Base-by-base conservation (phyloP, 1,140 invertebrate genomes). In the Papilio xuthus region DNA sequence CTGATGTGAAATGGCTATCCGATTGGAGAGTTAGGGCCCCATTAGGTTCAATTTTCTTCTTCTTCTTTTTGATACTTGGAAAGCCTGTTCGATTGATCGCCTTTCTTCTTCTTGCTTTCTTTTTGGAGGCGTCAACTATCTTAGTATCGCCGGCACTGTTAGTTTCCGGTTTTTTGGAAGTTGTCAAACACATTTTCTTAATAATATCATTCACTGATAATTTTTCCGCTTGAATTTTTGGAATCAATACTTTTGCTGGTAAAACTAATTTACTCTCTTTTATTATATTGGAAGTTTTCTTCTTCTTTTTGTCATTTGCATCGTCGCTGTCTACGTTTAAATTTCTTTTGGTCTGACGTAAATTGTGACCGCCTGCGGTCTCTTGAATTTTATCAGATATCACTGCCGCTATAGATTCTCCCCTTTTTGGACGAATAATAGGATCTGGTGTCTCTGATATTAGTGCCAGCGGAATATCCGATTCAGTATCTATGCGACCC, bases 1-100 rank as follows among this genome's bases (percentile, higher is more conserved):
- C 92, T 50, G 92, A 93, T 67, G 89, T 90, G 28, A 92, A 79
- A 79, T 91, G 85, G 80, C 84, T 91, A 56, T 94, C 93, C 41
- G 91, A 92, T 60, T 84, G 85, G 26, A 86, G 78, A 72, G 82
- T 87, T 44, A 85, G 69, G 78, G 79, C 74, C 53, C 74, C 86
- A 77, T 79, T 87, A 32, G 85, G 82, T 80, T 94, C 93, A 76
- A 91, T 83, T 89, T 96, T 97, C 85, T 97, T 97, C 88, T 98
- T 98, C 88, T 98, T 98, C 83, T 96, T 97, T 83, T 97, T 97
- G 20, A 97, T 94, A 20, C 96, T 97, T 0, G 97, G 97, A 91
- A 98, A 98, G 9, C 97, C 97, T 13, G 97, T 98, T 82, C 97
- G 94, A 89, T 98, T 98, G 15, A 97, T 96, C 8, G 96, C 95